Conservation (phyloP, 2,113 vertebrate species). For the Tenrec ecaudatus region DNA sequence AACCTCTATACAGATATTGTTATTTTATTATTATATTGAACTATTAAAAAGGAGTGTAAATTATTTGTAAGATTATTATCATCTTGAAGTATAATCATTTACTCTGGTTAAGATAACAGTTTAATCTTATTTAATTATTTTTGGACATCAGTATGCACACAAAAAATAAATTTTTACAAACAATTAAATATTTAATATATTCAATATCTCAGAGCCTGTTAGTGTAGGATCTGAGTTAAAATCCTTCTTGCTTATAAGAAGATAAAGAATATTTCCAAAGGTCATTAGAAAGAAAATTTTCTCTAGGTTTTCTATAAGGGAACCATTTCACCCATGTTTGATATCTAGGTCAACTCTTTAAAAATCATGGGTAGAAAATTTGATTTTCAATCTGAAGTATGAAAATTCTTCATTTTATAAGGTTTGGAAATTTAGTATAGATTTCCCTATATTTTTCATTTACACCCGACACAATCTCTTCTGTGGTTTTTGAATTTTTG, state of each 20-base stretch:
- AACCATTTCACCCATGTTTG: conserved; percentile 32
- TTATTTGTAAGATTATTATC: background rate
- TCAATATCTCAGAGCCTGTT: background rate
- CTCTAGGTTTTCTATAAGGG: conserved; percentile 44
- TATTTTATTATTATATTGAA: background rate
- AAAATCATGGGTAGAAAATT: conserved; percentile 27
- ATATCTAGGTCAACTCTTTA: conserved; percentile 28
- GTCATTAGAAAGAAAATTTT: conserved; percentile 48
- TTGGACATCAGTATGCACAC: background rate
- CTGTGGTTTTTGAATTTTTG: background rate
- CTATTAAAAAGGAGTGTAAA: background rate
- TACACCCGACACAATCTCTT: background rate
- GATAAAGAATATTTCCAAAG: conserved; percentile 47
- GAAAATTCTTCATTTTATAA: conserved; percentile 47
- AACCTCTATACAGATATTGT: background rate
- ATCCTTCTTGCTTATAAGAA: conserved; percentile 47
- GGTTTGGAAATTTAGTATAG: background rate
- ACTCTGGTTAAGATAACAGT: conserved; percentile 23
- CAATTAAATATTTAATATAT: conserved; percentile 7
- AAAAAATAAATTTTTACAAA: conserved; percentile 1
- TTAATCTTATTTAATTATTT: conserved; percentile 48
- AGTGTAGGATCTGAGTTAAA: conserved; percentile 49
- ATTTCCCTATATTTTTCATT: background rate
- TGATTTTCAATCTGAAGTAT: conserved; percentile 38
- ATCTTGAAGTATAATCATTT: background rate